Conservation (phyloP, 2,797 vertebrate genomes). For the Notoglanidium macrostoma region DNA sequence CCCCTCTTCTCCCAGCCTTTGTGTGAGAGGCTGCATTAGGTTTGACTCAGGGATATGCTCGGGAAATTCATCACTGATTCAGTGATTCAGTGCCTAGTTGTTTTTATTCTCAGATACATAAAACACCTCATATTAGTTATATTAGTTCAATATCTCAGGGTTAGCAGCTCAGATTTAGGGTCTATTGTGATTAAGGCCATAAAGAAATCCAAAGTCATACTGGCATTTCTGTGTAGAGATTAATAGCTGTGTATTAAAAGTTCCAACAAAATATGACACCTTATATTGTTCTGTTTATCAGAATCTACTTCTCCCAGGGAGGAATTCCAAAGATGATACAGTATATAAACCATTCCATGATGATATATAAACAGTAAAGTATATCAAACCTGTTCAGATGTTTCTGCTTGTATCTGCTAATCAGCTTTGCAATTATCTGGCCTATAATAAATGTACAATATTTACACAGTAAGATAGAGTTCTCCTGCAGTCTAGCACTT, state of each 20-base stretch:
- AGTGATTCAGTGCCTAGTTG: neutral
- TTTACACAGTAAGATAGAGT: neutral
- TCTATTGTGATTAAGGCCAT: neutral
- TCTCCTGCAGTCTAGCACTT: neutral
- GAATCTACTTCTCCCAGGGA: neutral
- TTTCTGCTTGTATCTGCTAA: neutral
- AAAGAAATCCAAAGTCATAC: neutral
- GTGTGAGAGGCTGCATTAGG: conserved; percentile 57
- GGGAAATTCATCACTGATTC: neutral
- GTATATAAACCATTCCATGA: no score
- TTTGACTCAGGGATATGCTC: conserved; percentile 28
- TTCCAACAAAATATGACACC: neutral
- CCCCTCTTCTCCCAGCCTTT: conserved; percentile 50
- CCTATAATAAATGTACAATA: neutral
- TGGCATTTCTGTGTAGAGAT: neutral
- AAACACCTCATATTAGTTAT: neutral
- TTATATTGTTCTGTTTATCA: conserved; percentile 2
- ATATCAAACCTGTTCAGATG: neutral
- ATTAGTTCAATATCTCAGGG: neutral
- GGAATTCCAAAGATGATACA: neutral
- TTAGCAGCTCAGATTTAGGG: neutral
- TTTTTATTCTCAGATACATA: conserved; percentile 3
- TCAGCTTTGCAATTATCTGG: neutral
- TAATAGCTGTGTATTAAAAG: neutral
- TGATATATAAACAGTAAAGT: neutral